phyloP scores from a whole-genome alignment of 1,140 invertebrate species.

The Brachionus calyciflorus region DNA sequence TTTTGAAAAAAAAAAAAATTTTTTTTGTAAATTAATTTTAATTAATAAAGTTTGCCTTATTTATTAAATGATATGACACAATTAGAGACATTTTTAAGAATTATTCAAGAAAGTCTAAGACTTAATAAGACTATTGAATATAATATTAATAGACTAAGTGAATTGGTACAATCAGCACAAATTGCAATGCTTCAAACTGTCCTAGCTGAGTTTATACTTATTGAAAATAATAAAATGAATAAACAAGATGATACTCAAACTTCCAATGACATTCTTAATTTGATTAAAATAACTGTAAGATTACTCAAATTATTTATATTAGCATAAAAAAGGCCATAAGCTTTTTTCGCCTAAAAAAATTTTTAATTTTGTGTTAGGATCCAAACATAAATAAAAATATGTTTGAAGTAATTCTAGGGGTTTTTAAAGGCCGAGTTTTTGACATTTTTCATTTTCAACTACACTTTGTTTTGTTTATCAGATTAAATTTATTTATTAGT shows the following conservation, averaged over 20 bases:
- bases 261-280: background rate
- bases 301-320: too few species aligned
- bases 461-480: too few species aligned
- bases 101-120: background rate
- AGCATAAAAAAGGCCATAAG: too few species aligned
- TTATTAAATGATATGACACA: background rate
- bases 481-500: too few species aligned
- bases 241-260: background rate
- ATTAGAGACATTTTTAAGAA: background rate
- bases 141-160: background rate
- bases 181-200: constrained; percentile 3
- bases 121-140: background rate
- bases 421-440: too few species aligned
- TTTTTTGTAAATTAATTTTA: background rate
- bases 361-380: too few species aligned
- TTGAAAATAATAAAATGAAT: background rate
- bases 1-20: background rate
- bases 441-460: too few species aligned
- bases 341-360: too few species aligned
- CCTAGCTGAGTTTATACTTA: background rate
- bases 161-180: background rate
- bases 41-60: background rate
- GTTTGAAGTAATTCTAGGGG: too few species aligned
- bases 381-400: too few species aligned
- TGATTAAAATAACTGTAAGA: constrained; percentile 13